A percentile compares a stretch with the other conserved stretches of the same genome.
phyloP scores from a whole-genome alignment of 1,140 invertebrate genomes.

The Aphaenogaster ashmeadi region DNA sequence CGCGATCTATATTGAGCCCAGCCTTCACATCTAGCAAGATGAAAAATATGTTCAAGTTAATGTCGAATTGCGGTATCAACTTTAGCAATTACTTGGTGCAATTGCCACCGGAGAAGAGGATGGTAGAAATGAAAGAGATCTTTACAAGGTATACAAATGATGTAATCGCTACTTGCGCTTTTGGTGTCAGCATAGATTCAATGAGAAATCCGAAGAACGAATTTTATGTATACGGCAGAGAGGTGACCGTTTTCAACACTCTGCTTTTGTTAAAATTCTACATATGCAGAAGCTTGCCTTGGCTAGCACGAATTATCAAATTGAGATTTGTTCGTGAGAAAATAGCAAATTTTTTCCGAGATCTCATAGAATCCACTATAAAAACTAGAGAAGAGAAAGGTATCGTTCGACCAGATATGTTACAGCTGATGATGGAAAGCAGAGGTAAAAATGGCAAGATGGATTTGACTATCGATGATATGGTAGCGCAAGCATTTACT shows the following conservation, averaged over 20 bases:
- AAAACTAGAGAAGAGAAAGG: no score
- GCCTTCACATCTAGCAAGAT: conserved; percentile 79
- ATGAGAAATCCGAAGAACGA: no score
- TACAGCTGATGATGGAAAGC: neutral
- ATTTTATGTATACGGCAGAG: no score
- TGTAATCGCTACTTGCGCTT: no score
- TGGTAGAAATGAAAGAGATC: no score
- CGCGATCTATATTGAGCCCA: conserved; percentile 77
- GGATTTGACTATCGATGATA: neutral
- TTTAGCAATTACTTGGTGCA: neutral
- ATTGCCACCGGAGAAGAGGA: no score
- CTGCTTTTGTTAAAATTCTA: neutral
- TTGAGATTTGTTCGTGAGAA: neutral
- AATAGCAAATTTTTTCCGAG: neutral
- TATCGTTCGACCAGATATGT: neutral
- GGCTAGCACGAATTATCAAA: neutral
- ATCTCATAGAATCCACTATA: no score
- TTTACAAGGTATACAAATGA: no score
- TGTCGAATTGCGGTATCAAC: neutral
- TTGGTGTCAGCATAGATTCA: no score
- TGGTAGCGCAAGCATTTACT: neutral
- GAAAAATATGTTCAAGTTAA: conserved; percentile 74
- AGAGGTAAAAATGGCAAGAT: neutral
- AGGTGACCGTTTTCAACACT: neutral
- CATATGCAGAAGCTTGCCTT: neutral